Base-by-base conservation (phyloP, 64 coral and sea anemone genomes). In the Astreopora myriophthalma region DNA sequence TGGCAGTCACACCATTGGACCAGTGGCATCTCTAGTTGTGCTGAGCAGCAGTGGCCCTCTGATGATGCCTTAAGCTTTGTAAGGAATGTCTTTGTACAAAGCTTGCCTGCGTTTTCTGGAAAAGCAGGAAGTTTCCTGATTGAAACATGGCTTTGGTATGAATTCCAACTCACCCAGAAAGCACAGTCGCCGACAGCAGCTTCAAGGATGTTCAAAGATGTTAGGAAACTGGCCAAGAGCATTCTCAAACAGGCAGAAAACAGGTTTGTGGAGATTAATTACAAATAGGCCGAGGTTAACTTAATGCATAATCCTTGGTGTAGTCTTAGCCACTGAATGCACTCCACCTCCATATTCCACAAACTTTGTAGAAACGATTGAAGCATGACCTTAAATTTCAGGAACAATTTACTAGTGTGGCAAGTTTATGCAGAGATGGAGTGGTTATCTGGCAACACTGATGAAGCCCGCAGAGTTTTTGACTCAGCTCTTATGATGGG, bases 361-460 rank as follows among this genome's bases (percentile, higher is more conserved):
- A 24, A 64, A 26, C 17, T 64, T 64, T 64, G 52, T 20, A 58
- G 13, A 20, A 2, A 58, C 2, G 42, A 11, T 11, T 46, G 42
- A 46, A 9, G 20, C n/a, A n/a, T 46, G 24, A 26, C 12, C 17
- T 83, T 95, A 22, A 75, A 9, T 44, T 89, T 16, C 64, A 89
- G 95, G 62, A 96, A 96, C 58, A 86, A 90, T 69, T 81, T 96
- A 24, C 37, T 51, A 29, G n/a, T 96, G n/a, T 96, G 95, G 95
- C 80, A 94, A 80, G 71, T 79, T 12, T 90, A 82, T 95, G 94
- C 90, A 16, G 74, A 91, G 48, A 75, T 94, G 34, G 88, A 92
- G 30, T 92, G 90, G 90, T 58, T 91, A 33, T 86, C 88, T 62
- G 97, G 94, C 49, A 92, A 99, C 79, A 31, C 73, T 34, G 40